phyloP scores from a whole-genome alignment of 2,888 invertebrate genomes.

The Drymonia ruficornis region DNA sequence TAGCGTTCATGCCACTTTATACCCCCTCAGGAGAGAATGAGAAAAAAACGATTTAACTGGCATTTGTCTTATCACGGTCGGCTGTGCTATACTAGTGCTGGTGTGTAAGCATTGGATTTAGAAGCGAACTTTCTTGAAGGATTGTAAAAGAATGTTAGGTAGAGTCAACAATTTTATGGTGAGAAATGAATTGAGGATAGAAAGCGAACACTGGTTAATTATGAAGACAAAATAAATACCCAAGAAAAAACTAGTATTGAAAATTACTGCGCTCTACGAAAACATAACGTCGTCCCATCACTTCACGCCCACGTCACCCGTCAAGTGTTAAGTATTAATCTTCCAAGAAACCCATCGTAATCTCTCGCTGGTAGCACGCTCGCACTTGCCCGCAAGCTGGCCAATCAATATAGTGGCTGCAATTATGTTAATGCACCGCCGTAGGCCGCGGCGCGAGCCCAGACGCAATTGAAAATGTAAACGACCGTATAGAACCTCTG shows the following conservation, averaged over 20 bases:
- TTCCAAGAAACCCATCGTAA: conserved; percentile 3
- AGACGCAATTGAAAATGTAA: conserved; percentile 75
- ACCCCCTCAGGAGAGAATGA: too few relatives aligned
- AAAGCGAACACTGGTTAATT: too few relatives aligned
- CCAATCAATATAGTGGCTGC: conserved; percentile 80
- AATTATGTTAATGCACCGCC: conserved; percentile 82
- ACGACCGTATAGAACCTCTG: conserved; percentile 59
- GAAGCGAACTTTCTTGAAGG: too few relatives aligned
- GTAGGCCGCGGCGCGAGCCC: conserved; percentile 60
- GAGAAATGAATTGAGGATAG: too few relatives aligned
- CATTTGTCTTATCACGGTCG: too few relatives aligned
- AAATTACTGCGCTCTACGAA: neutral
- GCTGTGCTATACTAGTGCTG: too few relatives aligned
- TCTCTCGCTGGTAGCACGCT: conserved; percentile 41
- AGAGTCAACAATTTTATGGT: too few relatives aligned
- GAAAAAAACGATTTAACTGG: too few relatives aligned
- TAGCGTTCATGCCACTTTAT: too few relatives aligned
- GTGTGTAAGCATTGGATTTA: too few relatives aligned
- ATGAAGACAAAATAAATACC: neutral
- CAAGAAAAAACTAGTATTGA: neutral
- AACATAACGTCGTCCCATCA: neutral
- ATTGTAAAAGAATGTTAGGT: too few relatives aligned
- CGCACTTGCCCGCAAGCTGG: conserved; percentile 55
- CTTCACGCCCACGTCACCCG: neutral
- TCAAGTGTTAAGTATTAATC: conserved; percentile 6